Evolutionary conservation across 2,113 vertebrate genomes (phyloP), one percentile per base, ranked within the genome.

Genomic region (Mesembrinibis cayennensis): DNA sequence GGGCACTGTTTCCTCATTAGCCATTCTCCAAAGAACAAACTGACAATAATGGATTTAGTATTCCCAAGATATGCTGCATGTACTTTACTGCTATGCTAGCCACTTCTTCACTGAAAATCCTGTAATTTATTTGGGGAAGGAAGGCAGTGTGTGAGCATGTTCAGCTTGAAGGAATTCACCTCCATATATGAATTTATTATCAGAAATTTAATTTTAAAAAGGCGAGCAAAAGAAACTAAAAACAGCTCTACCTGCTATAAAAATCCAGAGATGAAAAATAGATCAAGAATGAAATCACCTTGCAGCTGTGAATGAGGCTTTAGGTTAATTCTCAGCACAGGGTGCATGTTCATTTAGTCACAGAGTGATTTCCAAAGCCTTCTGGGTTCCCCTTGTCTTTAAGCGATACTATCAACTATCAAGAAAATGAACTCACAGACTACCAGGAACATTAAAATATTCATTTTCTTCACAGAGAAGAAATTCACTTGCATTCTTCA

Each of bases 21-120:
- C 88, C 70, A 27, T 81, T 95, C 89, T 96, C 90, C 53, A 96
- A 96, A 93, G 87, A 96, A 83, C 94, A 89, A 86, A 97, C 95
- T 93, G 90, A 96, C 95, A 95, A 89, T 87, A 95, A 97, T 69
- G 71, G 94, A 96, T 97, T 97, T 96, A 89, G 87, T 83, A 85
- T 91, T 97, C 94, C 92, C 56, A 29, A 84, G 94, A 87, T 27
- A 93, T 3, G 1, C 63, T 53, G 67, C 72, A 61, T 45, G 45
- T 86, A 79, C 89, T 93, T 96, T 66, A 63, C 81, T 80, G 90
- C 73, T 88, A 17, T 45, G 55, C 69, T 78, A 88, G 87, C 59
- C 93, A 83, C 59, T 67, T 74, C 86, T 90, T 89, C 71, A 71
- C 44, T 87, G 82, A 91, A 98, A 97, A 94, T 50, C 11, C 49